phyloP scores from a whole-genome alignment of 2,888 invertebrate species.

The Anodontia alba region DNA sequence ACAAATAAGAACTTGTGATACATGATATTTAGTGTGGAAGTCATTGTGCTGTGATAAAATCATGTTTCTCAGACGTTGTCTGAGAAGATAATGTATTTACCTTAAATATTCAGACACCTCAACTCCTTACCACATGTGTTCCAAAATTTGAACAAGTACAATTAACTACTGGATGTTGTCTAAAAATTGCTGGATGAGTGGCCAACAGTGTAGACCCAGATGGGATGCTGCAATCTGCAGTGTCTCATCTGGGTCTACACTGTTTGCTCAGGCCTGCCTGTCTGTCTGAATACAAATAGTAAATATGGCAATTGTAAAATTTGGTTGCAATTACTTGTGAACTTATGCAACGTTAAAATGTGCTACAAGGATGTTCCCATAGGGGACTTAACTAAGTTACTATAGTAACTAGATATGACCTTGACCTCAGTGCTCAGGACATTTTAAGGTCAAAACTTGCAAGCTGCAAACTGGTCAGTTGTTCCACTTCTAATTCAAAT shows the following conservation, averaged over 20 bases:
- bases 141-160: no score
- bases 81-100: not conserved
- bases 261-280: not conserved
- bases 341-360: slow-evolving; percentile 13
- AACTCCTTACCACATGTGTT: no score
- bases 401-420: not conserved
- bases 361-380: not conserved
- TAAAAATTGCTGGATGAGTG: no score
- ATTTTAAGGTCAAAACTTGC: slow-evolving; percentile 1
- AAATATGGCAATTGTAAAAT: not conserved
- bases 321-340: not conserved
- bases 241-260: not conserved
- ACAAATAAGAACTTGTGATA: not conserved
- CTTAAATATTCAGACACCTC: no score
- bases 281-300: not conserved
- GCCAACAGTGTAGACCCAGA: no score
- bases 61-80: not conserved
- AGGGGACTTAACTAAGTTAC: not conserved
- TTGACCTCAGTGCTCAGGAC: not conserved
- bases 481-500: not conserved
- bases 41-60: slow-evolving; percentile 15
- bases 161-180: no score
- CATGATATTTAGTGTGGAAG: not conserved
- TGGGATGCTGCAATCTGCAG: no score
- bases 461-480: not conserved